Conservation (phyloP, 2,797 vertebrate genomes). For the Amniataba percoides region DNA sequence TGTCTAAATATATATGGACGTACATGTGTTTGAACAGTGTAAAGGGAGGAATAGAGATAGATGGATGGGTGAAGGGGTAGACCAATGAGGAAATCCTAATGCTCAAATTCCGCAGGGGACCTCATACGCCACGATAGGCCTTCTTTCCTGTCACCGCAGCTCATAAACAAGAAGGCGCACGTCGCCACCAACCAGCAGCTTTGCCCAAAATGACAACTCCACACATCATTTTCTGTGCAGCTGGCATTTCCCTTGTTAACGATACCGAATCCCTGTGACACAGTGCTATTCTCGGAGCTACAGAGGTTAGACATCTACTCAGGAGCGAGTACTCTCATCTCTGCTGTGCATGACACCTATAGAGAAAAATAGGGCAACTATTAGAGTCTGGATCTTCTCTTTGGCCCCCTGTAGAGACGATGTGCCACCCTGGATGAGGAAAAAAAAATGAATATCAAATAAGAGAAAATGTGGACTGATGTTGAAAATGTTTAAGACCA, state of each 20-base stretch:
- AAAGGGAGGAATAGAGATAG: conserved; percentile 23
- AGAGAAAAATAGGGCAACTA: conserved; percentile 37
- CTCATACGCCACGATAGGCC: conserved; percentile 50
- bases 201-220: conserved; percentile 55
- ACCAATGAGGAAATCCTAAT: conserved; percentile 51
- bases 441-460: background rate
- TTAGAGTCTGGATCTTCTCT: conserved; percentile 18
- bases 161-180: conserved; percentile 48
- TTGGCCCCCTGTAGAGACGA: conserved; percentile 1
- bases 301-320: conserved; percentile 53
- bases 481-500: too few relatives aligned
- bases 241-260: conserved; percentile 54
- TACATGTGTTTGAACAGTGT: background rate
- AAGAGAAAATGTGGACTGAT: background rate
- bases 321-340: conserved; percentile 41
- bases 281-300: conserved; percentile 65
- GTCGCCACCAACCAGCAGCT: conserved; percentile 42
- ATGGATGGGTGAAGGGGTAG: conserved; percentile 41
- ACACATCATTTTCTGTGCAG: conserved; percentile 54
- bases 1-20: background rate
- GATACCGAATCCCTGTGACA: conserved; percentile 55
- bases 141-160: conserved; percentile 37
- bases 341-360: conserved; percentile 41
- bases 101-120: conserved; percentile 58
- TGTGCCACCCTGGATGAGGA: background rate